Percentiles rank a stretch among this genome's conserved stretches.
These are phyloP conservation scores for Calephelis perditalis DNA, from an alignment of 2,888 invertebrate genomes.

Conservation along the genomic window DNA sequence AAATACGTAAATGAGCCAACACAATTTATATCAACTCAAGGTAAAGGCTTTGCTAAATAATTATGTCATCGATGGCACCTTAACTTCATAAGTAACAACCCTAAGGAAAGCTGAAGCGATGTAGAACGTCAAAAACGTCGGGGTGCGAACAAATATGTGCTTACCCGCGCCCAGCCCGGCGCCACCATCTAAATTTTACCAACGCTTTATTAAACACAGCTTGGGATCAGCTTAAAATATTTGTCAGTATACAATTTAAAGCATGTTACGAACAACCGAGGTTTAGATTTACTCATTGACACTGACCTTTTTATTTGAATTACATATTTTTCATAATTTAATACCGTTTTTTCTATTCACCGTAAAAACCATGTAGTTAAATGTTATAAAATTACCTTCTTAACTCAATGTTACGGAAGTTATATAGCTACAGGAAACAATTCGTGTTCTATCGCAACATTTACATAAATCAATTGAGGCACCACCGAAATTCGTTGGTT, in stretches of 20 bases:
- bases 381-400: too few relatives aligned
- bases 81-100: conserved; percentile 41
- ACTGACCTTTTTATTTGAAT: too few relatives aligned
- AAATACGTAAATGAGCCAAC: too few relatives aligned
- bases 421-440: too few relatives aligned
- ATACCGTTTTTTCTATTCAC: too few relatives aligned
- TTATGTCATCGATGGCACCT: neutral
- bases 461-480: neutral
- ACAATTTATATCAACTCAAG: too few relatives aligned
- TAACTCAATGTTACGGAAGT: too few relatives aligned
- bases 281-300: neutral
- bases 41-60: too few relatives aligned
- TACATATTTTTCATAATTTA: too few relatives aligned
- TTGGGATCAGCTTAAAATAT: conserved; percentile 10
- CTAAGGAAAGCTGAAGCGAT: conserved; percentile 69
- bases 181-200: conserved; percentile 33
- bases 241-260: conserved; percentile 1
- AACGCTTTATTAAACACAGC: conserved; percentile 9
- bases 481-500: neutral
- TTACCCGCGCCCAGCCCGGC: conserved; percentile 42
- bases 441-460: too few relatives aligned
- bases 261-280: neutral
- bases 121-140: conserved; percentile 65
- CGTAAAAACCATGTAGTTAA: too few relatives aligned
- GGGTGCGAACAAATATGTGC: conserved; percentile 74